A percentile compares a stretch with the other conserved stretches of the same genome.
Conservation (phyloP, 2,113 vertebrate genomes). For the Alaudala cheleensis region DNA sequence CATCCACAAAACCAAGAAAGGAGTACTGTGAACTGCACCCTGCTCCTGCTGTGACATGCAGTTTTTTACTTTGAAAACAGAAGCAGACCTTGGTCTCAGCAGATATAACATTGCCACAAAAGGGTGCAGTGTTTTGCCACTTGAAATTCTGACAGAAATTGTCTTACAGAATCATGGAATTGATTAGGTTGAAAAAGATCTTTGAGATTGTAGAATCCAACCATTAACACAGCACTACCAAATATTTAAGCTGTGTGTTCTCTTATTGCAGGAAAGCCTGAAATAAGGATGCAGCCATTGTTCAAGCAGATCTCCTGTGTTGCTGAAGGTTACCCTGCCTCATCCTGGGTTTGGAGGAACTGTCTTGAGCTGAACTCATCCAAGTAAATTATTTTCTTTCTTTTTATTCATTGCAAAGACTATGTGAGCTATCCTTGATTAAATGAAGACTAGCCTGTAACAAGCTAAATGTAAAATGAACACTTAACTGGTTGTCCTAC, state of each 20-base stretch:
- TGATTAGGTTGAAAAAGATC: background rate
- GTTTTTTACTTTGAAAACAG: background rate
- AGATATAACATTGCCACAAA: background rate
- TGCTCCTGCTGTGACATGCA: background rate
- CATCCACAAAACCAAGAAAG: background rate
- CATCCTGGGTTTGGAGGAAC: constrained; percentile 75
- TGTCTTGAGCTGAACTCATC: constrained; percentile 47
- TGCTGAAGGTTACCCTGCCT: constrained; percentile 69
- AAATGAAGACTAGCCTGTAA: background rate
- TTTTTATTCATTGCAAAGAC: background rate
- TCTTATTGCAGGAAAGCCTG: constrained; percentile 66
- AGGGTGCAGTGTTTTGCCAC: background rate
- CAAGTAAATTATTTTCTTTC: constrained; percentile 67
- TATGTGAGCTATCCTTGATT: background rate
- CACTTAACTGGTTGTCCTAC: rapidly evolving
- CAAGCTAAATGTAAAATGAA: background rate
- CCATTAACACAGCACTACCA: background rate
- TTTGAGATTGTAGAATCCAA: background rate
- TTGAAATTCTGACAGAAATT: background rate
- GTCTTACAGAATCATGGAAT: background rate
- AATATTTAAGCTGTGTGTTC: background rate
- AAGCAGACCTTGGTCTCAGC: background rate
- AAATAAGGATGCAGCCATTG: constrained; percentile 33
- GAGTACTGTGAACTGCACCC: background rate
- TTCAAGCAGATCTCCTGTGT: constrained; percentile 65